Evolutionary conservation across 2,888 invertebrate genomes (phyloP).

Genomic region (Latrodectus hesperus): DNA sequence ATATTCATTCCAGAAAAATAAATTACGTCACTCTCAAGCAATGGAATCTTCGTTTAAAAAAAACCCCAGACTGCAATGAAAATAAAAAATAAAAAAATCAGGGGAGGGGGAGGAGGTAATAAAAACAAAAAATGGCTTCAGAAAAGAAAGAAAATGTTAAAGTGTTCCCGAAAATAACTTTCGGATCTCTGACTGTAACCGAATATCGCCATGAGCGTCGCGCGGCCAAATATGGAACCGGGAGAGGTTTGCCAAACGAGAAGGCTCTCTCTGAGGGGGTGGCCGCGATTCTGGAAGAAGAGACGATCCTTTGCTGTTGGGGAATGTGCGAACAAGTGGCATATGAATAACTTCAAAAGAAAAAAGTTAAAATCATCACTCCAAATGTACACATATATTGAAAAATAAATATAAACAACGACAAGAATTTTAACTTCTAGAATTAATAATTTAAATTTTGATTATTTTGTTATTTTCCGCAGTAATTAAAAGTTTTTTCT

Average conservation of each 20-base stretch:
- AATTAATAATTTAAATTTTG: no score
- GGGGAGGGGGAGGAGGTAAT: not conserved
- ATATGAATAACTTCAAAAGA: not conserved
- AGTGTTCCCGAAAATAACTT: constrained; percentile 36
- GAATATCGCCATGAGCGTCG: constrained; percentile 46
- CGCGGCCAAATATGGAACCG: constrained; percentile 64
- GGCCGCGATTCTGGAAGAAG: constrained; percentile 23
- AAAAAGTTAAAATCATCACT: no score
- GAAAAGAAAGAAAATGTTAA: not conserved
- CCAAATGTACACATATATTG: no score
- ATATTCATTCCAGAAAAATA: no score
- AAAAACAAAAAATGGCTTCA: not conserved
- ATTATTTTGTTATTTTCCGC: no score
- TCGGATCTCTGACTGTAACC: constrained; percentile 34
- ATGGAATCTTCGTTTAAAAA: no score
- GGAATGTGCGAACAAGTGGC: constrained; percentile 63
- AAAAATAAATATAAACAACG: no score
- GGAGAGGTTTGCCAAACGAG: constrained; percentile 20
- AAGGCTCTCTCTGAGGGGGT: constrained; percentile 32
- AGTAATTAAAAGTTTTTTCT: no score
- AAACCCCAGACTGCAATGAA: not conserved
- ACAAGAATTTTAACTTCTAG: no score
- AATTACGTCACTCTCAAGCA: no score
- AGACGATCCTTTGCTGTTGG: constrained; percentile 10
- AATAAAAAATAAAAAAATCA: not conserved